A percentile compares a stretch with the other conserved stretches of the same genome.
These are phyloP conservation scores for Hapalemur alaotrensis DNA, from an alignment of 2,797 vertebrate genomes.

Conservation along the genomic window DNA sequence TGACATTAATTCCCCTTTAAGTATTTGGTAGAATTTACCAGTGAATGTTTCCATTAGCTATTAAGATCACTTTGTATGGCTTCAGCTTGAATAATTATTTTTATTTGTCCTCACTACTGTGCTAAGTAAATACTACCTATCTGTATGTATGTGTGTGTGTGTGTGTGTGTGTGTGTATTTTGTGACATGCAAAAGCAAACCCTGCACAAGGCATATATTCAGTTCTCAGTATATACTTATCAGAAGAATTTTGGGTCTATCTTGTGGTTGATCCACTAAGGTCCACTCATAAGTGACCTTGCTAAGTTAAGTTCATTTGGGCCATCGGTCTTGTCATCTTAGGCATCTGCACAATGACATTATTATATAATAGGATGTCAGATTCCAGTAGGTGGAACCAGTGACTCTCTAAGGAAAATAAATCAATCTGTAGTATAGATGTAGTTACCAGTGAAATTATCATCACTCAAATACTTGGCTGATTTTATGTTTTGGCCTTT, in stretches of 20 bases:
- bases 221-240: neutral
- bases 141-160: neutral
- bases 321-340: neutral
- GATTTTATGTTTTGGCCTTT: slow-evolving; percentile 4
- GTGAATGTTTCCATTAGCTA: neutral
- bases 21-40: neutral
- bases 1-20: neutral
- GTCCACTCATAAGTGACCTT: neutral
- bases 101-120: neutral
- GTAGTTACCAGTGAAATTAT: neutral
- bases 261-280: neutral
- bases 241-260: neutral
- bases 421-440: neutral
- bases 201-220: neutral
- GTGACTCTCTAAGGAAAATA: slow-evolving; percentile 4
- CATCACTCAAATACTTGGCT: neutral
- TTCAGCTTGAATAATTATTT: neutral
- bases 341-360: neutral
- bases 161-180: neutral
- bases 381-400: neutral
- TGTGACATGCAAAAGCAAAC: neutral
- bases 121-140: neutral
- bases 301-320: neutral
- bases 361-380: neutral
- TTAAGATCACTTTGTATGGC: neutral